Percentiles rank a stretch among this genome's conserved stretches.
Conservation (phyloP, 2,888 invertebrate species). For the Eutolmus rufibarbis region DNA sequence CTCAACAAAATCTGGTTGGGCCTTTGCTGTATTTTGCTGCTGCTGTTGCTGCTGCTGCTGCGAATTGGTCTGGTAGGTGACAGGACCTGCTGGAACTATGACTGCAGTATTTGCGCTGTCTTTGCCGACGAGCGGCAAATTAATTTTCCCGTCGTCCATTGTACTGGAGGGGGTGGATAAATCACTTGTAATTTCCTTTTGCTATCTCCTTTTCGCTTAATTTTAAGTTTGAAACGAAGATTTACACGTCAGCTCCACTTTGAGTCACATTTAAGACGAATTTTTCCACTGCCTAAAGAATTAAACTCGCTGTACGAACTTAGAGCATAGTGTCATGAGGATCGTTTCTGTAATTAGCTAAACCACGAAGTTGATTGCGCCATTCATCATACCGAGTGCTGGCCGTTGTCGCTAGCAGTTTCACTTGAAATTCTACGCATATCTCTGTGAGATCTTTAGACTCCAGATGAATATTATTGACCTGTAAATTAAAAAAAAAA, state of each 20-base stretch:
- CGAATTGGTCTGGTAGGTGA: constrained; percentile 46
- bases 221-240: not conserved
- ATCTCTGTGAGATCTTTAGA: not conserved
- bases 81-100: constrained; percentile 52
- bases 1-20: constrained; percentile 53
- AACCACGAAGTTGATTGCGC: not conserved
- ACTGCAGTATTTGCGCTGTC: constrained; percentile 53
- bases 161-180: not conserved
- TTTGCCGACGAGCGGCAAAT: constrained; percentile 54
- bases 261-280: constrained; percentile 23
- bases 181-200: not conserved
- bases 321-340: not conserved
- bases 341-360: not conserved
- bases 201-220: not conserved
- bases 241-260: not conserved
- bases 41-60: constrained; percentile 39
- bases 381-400: not conserved
- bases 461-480: not conserved
- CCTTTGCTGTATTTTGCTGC: constrained; percentile 28
- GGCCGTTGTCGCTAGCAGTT: not conserved
- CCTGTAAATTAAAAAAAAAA: not conserved
- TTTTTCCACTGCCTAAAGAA: not conserved
- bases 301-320: not conserved
- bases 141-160: constrained; percentile 55
- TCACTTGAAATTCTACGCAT: not conserved